phyloP scores from a whole-genome alignment of 2,113 vertebrate genomes.

The Ranitomeya variabilis region DNA sequence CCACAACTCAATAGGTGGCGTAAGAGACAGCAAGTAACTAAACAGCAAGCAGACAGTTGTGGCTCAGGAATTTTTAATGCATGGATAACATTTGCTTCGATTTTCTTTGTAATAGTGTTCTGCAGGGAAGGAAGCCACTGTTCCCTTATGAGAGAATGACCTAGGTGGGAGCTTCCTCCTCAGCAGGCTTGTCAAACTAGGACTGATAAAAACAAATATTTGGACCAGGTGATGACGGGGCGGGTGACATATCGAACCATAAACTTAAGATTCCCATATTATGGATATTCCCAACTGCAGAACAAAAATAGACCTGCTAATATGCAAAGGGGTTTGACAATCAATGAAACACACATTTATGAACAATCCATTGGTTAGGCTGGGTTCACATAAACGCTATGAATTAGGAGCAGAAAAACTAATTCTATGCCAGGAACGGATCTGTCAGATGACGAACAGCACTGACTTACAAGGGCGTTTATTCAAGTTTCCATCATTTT shows the following conservation, averaged over 20 bases:
- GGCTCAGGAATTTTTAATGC: conserved; percentile 48
- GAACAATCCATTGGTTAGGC: background rate
- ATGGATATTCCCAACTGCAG: background rate
- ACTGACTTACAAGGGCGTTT: too few species aligned
- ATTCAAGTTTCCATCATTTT: too few species aligned
- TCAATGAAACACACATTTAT: background rate
- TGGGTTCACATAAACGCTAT: too few species aligned
- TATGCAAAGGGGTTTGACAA: background rate
- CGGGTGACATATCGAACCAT: background rate
- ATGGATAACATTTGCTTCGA: conserved; percentile 23
- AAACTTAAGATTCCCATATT: background rate
- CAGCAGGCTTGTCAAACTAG: background rate
- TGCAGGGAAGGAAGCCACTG: background rate
- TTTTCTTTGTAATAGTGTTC: conserved; percentile 32
- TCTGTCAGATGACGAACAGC: too few species aligned
- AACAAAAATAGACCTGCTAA: background rate
- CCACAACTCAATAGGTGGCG: background rate
- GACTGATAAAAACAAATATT: background rate
- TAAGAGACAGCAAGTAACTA: background rate
- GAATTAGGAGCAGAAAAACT: too few species aligned
- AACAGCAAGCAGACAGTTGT: background rate
- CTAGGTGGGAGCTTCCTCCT: conserved; percentile 16
- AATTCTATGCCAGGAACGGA: too few species aligned
- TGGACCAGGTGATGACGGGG: background rate
- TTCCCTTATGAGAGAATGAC: background rate